These are phyloP conservation scores for Fragum sueziense DNA, from an alignment of 2,888 invertebrate species.

Conservation along the genomic window DNA sequence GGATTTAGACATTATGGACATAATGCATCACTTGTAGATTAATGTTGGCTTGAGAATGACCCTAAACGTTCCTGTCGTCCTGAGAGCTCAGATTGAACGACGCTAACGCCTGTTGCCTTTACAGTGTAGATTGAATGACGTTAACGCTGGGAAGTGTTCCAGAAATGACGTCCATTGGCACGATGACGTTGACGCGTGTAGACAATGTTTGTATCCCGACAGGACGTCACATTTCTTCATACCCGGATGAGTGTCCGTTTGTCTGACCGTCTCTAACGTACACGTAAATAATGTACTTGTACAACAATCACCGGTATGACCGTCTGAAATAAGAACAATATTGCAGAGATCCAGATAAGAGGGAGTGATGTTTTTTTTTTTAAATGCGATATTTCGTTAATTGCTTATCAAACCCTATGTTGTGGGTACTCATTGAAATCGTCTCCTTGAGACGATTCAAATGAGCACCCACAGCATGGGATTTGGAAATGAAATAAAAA, in stretches of 20 bases:
- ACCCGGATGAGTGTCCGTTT: not conserved
- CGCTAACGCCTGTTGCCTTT: not conserved
- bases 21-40: too few species aligned
- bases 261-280: not conserved
- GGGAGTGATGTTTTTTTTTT: not conserved
- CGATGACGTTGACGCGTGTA: not conserved
- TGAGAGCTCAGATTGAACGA: too few species aligned
- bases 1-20: too few species aligned
- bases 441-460: too few species aligned
- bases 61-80: too few species aligned
- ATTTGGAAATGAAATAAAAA: too few species aligned
- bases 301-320: not conserved
- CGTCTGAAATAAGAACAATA: not conserved
- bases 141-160: not conserved
- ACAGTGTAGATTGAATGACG: not conserved
- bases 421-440: too few species aligned
- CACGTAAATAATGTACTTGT: not conserved
- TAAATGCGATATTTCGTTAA: too few species aligned
- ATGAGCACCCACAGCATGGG: too few species aligned
- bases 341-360: not conserved
- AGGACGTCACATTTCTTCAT: conserved; percentile 1
- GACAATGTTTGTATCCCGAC: conserved; percentile 2
- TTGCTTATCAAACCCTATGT: too few species aligned
- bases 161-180: not conserved
- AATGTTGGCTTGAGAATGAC: too few species aligned